These are phyloP conservation scores for Tetropium fuscum DNA, from an alignment of 2,888 invertebrate genomes.

Conservation along the genomic window DNA sequence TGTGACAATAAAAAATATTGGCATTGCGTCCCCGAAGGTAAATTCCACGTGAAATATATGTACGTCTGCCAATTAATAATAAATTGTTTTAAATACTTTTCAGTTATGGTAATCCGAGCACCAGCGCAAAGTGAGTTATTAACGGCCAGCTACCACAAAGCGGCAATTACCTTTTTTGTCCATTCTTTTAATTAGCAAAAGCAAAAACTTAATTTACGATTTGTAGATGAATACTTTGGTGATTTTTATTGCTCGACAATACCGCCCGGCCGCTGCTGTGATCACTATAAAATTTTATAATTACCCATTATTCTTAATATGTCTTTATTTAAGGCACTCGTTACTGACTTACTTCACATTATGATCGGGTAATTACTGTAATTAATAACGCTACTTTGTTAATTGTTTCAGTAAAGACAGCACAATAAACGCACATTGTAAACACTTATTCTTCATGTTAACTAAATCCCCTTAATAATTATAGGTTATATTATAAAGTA, in stretches of 20 bases:
- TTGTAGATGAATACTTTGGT: slow-evolving; percentile 28
- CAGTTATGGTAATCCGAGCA: slow-evolving; percentile 46
- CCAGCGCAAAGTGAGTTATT: slow-evolving; percentile 50
- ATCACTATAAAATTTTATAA: slow-evolving; percentile 15
- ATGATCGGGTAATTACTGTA: slow-evolving; percentile 24
- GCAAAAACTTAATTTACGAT: slow-evolving; percentile 45
- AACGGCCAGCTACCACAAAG: slow-evolving; percentile 43
- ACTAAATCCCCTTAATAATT: too few species aligned
- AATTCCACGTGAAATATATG: slow-evolving; percentile 31
- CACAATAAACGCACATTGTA: too few species aligned
- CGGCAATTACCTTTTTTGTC: slow-evolving; percentile 44
- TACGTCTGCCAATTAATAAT: slow-evolving; percentile 50
- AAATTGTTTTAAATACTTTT: slow-evolving; percentile 52
- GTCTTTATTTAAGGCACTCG: slow-evolving; percentile 33
- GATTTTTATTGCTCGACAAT: slow-evolving; percentile 2
- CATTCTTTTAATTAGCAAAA: slow-evolving; percentile 46
- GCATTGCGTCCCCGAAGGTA: slow-evolving; percentile 31
- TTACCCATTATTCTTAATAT: slow-evolving; percentile 23
- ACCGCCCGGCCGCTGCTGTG: background rate
- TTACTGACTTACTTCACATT: slow-evolving; percentile 34
- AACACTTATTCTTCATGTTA: too few species aligned
- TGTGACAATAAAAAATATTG: slow-evolving; percentile 34
- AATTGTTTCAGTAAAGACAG: slow-evolving; percentile 13
- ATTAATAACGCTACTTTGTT: slow-evolving; percentile 17
- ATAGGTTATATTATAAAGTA: too few species aligned